Conservation (phyloP, 2,888 invertebrate genomes). For the Julus scanicus region DNA sequence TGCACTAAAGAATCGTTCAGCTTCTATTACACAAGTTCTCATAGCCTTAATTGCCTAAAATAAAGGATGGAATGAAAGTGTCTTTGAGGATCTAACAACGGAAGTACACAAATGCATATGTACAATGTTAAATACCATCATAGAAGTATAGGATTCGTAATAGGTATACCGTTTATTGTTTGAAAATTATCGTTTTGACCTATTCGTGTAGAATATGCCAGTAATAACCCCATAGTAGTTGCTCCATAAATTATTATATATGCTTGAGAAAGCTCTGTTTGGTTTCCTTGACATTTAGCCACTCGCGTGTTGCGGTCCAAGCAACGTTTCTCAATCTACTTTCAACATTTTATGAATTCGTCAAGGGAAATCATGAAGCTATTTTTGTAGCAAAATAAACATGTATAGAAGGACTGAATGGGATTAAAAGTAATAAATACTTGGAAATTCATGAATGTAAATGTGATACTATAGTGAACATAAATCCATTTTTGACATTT, state of each 20-base stretch:
- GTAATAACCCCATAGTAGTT: no score
- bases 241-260: no score
- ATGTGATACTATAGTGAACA: not conserved
- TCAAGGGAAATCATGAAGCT: slow-evolving; percentile 11
- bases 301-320: not conserved
- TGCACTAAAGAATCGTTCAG: not conserved
- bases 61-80: not conserved
- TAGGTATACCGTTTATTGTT: no score
- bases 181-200: no score
- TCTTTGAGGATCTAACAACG: not conserved
- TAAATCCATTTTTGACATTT: not conserved
- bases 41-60: not conserved
- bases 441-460: not conserved
- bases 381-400: not conserved
- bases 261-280: not conserved
- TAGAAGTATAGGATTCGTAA: no score
- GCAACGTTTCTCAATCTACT: not conserved
- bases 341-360: slow-evolving; percentile 27
- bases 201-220: no score
- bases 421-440: slow-evolving; percentile 23
- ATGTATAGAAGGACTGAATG: not conserved
- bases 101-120: not conserved
- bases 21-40: not conserved
- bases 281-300: not conserved
- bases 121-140: not conserved